Base-by-base conservation (phyloP, 1,140 invertebrate genomes). In the Ganaspis sp. region DNA sequence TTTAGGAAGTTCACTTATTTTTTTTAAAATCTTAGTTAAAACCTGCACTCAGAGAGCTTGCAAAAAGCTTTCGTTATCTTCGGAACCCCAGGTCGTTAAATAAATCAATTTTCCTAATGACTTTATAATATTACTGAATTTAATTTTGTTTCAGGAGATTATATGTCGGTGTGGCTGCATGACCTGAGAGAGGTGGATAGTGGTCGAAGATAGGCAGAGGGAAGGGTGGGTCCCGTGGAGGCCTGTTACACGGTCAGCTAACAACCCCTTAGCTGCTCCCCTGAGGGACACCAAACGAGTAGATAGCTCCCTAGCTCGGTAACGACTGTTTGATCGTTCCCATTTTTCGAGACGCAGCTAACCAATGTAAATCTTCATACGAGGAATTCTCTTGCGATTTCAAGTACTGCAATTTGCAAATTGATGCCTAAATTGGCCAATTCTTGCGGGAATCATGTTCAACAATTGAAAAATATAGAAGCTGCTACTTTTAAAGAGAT, bases 171-270 rank as follows among this genome's bases (percentile, higher is more conserved):
- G 54, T 64, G 54, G 15, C 26, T 64, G 29, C n/a, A 64, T 15
- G 77, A 81, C 38, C 73, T 72, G 54, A 23, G 70, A 75, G 73
- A 69, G 21, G 70, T 34, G 29, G 23, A 26, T 26, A n/a, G 58
- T 29, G 73, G 71, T 73, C 72, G 74, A 72, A 45, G 70, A 23
- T 70, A 76, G 73, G 64, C 69, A 69, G 73, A 72, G 73, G 73
- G 75, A 71, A 77, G 76, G 76, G 72, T 76, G 79, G 81, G 84
- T 87, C 84, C 87, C 87, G 81, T 74, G 77, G 87, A 87, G 87
- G 85, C 87, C 86, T 87, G 86, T 87, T 89, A 89, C 86, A 86
- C 84, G 86, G 87, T 87, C 86, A 89, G 86, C 86, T 89, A 89
- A 89, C 87, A 89, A 89, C 86, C 86, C 86, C 86, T 87, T 87